Conservation (phyloP, 2,888 invertebrate genomes). For the Spodoptera exigua region DNA sequence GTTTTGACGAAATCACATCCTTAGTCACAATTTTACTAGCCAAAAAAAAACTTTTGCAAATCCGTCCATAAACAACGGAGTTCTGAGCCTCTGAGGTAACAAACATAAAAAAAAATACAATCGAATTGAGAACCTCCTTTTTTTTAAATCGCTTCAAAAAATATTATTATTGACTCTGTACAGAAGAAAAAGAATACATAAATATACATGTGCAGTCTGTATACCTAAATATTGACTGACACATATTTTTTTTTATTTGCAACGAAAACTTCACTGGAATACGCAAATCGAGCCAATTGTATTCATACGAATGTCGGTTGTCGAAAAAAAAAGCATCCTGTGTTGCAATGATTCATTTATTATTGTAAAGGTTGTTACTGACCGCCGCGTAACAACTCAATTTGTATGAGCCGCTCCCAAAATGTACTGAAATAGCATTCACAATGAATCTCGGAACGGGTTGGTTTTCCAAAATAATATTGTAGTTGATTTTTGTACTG, state of each 20-base stretch:
- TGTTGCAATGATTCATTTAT: slow-evolving; percentile 56
- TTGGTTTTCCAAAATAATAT: slow-evolving; percentile 38
- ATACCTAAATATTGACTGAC: neutral
- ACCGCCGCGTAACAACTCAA: slow-evolving; percentile 54
- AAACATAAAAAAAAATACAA: too few relatives aligned
- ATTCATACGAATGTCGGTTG: slow-evolving; percentile 38
- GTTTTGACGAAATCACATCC: too few relatives aligned
- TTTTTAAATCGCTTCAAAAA: too few relatives aligned
- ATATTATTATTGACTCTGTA: too few relatives aligned
- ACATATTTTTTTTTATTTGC: slow-evolving; percentile 23
- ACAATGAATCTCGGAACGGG: slow-evolving; percentile 48
- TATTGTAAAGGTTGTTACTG: slow-evolving; percentile 57
- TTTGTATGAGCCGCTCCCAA: slow-evolving; percentile 51
- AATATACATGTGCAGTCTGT: too few relatives aligned
- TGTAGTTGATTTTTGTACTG: slow-evolving; percentile 14
- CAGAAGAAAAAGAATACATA: too few relatives aligned
- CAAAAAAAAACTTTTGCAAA: too few relatives aligned
- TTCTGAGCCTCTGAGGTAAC: too few relatives aligned
- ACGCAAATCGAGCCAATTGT: slow-evolving; percentile 53
- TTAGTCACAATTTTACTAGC: too few relatives aligned
- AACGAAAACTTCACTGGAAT: slow-evolving; percentile 41
- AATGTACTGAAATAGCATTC: slow-evolving; percentile 54
- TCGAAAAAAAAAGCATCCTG: slow-evolving; percentile 46
- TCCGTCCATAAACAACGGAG: too few relatives aligned
- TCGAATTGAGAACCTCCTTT: too few relatives aligned